Base-by-base conservation (phyloP, 2,797 vertebrate genomes). In the Pseudochirops cupreus region DNA sequence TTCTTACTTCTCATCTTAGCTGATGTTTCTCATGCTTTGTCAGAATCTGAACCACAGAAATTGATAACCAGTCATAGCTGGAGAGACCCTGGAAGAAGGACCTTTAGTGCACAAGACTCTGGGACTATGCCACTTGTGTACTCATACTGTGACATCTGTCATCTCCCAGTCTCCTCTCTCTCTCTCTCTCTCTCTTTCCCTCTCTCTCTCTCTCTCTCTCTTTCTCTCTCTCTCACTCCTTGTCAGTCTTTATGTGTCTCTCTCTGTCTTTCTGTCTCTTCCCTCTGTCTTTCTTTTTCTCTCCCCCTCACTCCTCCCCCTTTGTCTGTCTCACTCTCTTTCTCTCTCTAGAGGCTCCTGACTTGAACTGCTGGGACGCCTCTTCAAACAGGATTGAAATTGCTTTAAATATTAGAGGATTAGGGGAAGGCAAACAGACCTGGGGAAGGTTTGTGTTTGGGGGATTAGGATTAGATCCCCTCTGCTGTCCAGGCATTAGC, bases 401-500 rank as follows among this genome's bases (percentile, higher is more conserved):
- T 98, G 96, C 97, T 98, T 98, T 98, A 98, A 98, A 98, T 97
- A 98, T 98, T 98, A 97, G 98, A 97, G 98, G 97, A 98, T 98
- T 98, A 98, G 93, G 95, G 87, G 94, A 97, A 98, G 97, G 96
- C 96, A 98, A 98, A 98, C 97, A 98, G 97, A 98, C 92, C 94
- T 90, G 82, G 92, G 94, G 53, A 98, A 98, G 95, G 93, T 96
- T 95, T 98, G 96, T 96, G 82, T 97, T 96, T 97, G 96, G 95
- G 87, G 96, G 96, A 98, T 97, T 97, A 97, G 96, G 95, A 95
- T 97, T 96, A 97, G 96, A 96, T 96, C 90, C 92, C 92, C 62
- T 58, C 95, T 96, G 94, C 95, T 97, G 96, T 97, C 95, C 96
- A 95, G 92, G 97, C 95, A 97, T 97, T 97, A 97, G 94, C 96